Percentiles rank a stretch among this genome's conserved stretches.
These are phyloP conservation scores for Amphipoea oculea DNA, from an alignment of 2,888 invertebrate species.

Conservation along the genomic window DNA sequence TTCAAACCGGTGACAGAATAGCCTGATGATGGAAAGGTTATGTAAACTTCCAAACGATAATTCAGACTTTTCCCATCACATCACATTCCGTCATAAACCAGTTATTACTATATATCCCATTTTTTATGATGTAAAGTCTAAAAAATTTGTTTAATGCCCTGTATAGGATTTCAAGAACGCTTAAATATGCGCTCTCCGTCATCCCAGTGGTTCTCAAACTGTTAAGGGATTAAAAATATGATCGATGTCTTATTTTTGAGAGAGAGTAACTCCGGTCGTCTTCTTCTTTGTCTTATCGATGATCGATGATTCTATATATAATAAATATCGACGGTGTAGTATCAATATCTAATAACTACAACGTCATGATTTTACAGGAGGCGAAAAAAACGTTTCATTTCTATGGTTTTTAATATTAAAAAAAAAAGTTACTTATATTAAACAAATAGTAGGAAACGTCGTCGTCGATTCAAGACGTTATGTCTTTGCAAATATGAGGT, in stretches of 20 bases:
- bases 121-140: constrained; percentile 68
- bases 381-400: too few relatives aligned
- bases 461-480: too few relatives aligned
- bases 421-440: too few relatives aligned
- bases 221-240: constrained; percentile 19
- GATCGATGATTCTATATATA: neutral
- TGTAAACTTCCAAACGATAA: constrained; percentile 11
- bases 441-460: too few relatives aligned
- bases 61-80: constrained; percentile 27
- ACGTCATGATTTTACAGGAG: too few relatives aligned
- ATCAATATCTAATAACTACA: too few relatives aligned
- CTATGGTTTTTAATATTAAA: too few relatives aligned
- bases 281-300: neutral
- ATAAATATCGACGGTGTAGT: too few relatives aligned
- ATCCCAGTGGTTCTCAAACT: constrained; percentile 72
- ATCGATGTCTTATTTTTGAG: constrained; percentile 8
- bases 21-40: neutral
- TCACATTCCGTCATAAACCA: constrained; percentile 62
- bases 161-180: constrained; percentile 82
- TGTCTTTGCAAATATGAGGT: too few relatives aligned
- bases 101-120: constrained; percentile 57
- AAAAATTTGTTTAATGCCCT: constrained; percentile 69
- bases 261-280: neutral
- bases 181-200: constrained; percentile 79
- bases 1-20: neutral